Evolutionary conservation across 1,140 invertebrate genomes (phyloP).

Genomic region (Bombus confusus): DNA sequence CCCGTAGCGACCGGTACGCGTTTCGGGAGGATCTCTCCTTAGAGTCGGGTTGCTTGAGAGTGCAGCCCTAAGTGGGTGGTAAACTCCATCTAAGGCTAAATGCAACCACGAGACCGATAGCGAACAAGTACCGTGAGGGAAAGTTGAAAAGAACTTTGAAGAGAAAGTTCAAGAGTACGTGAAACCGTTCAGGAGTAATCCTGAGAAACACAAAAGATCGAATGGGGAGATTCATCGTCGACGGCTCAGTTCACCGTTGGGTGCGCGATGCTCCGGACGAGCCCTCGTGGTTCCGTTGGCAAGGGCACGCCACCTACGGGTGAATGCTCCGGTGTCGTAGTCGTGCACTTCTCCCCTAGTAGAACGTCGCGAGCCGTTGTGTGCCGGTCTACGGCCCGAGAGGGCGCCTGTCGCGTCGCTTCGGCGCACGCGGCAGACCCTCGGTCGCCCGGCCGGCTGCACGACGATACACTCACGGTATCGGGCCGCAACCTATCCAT

Average conservation of each 20-base stretch:
- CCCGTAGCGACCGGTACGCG: not conserved
- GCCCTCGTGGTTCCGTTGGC: not conserved
- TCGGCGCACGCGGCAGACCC: slow-evolving; percentile 37
- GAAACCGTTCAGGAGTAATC: no score
- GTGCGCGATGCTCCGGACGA: slow-evolving; percentile 24
- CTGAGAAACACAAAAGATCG: not conserved
- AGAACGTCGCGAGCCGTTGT: slow-evolving; percentile 2
- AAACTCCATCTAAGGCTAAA: no score
- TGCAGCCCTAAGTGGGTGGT: no score
- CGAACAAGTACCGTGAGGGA: no score
- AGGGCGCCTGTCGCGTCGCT: not conserved
- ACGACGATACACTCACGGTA: slow-evolving; percentile 66
- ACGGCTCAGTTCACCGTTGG: no score
- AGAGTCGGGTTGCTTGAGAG: no score
- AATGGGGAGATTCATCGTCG: slow-evolving; percentile 60
- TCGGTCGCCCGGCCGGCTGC: slow-evolving; percentile 46
- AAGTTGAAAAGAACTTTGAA: no score
- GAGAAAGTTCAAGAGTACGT: no score
- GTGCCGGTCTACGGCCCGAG: slow-evolving; percentile 1
- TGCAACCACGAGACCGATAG: no score
- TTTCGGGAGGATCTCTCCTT: not conserved
- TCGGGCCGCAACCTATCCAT: slow-evolving; percentile 56
- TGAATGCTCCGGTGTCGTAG: not conserved
- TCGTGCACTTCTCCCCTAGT: slow-evolving; percentile 13
- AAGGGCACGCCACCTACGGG: not conserved